A percentile compares a stretch with the other conserved stretches of the same genome.
phyloP scores from a whole-genome alignment of 2,797 vertebrate genomes.

The Crocodylus rhombifer region DNA sequence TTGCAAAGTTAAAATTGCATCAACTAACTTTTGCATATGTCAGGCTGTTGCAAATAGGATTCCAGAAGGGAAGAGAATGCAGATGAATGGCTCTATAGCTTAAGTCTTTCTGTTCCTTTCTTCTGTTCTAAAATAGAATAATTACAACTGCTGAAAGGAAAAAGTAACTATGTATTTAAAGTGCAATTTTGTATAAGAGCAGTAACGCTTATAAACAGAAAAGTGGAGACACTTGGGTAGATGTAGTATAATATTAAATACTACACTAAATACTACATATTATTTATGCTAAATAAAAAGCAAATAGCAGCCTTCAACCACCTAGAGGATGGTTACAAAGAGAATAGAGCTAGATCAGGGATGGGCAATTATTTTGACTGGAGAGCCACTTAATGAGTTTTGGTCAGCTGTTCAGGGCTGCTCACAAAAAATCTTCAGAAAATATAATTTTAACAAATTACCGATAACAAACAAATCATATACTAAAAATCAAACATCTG shows the following conservation, averaged over 20 bases:
- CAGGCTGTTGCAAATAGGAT: constrained; percentile 57
- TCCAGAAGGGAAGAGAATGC: not conserved
- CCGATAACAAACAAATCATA: too few species aligned
- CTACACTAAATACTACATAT: too few species aligned
- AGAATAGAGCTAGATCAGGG: too few species aligned
- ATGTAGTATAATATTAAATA: not conserved
- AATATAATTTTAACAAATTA: too few species aligned
- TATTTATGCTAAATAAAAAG: too few species aligned
- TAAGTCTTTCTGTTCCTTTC: constrained; percentile 7
- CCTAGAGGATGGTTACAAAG: too few species aligned
- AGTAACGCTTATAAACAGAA: constrained; percentile 11
- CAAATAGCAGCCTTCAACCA: too few species aligned
- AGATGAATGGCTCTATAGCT: constrained; percentile 16
- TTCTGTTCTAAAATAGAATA: constrained; percentile 19
- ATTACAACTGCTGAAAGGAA: constrained; percentile 52
- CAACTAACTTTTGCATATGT: constrained; percentile 36
- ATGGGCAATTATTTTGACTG: too few species aligned
- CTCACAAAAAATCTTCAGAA: too few species aligned
- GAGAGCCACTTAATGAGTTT: too few species aligned
- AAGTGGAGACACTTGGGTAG: not conserved
- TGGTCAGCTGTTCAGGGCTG: too few species aligned
- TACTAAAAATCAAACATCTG: too few species aligned
- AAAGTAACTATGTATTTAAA: constrained; percentile 35
- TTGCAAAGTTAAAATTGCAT: constrained; percentile 53
- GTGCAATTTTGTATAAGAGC: constrained; percentile 7